Percentiles rank a stretch among this genome's conserved stretches.
These are phyloP conservation scores for Drosophila longiperda DNA, from an alignment of 2,888 invertebrate species.

Conservation along the genomic window DNA sequence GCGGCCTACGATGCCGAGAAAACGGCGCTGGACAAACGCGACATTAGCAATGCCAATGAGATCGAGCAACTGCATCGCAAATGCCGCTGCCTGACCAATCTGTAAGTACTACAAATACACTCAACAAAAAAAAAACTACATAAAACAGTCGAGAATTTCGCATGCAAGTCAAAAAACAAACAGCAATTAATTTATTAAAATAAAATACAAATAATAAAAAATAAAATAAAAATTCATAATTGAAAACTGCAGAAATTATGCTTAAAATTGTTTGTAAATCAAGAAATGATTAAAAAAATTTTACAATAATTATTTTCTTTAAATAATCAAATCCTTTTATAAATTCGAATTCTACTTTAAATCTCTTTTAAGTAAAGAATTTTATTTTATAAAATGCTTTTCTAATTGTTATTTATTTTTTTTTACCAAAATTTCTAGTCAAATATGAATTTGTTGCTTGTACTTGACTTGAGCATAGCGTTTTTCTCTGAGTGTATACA, in stretches of 20 bases:
- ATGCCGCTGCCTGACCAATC: conserved; percentile 87
- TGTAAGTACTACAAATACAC: conserved; percentile 84
- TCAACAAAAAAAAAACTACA: neutral
- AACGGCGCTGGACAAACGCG: conserved; percentile 84
- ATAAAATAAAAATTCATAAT: too few species aligned
- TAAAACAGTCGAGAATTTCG: neutral
- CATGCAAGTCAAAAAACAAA: neutral
- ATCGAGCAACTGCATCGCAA: conserved; percentile 87
- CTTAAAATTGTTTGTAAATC: too few species aligned
- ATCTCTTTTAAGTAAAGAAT: neutral
- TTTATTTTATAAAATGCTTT: neutral
- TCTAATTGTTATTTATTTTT: neutral
- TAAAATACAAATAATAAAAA: too few species aligned
- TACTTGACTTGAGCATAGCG: neutral
- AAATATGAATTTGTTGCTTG: neutral
- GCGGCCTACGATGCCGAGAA: conserved; percentile 84
- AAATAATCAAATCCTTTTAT: too few species aligned
- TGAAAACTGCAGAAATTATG: too few species aligned
- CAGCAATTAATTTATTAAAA: neutral
- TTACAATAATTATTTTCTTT: too few species aligned
- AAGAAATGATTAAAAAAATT: too few species aligned
- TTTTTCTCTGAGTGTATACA: neutral
- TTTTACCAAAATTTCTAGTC: too few species aligned
- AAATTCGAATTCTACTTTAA: too few species aligned
- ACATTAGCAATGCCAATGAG: conserved; percentile 86